Conservation (phyloP, 2,113 vertebrate species). For the Dinomys branickii region DNA sequence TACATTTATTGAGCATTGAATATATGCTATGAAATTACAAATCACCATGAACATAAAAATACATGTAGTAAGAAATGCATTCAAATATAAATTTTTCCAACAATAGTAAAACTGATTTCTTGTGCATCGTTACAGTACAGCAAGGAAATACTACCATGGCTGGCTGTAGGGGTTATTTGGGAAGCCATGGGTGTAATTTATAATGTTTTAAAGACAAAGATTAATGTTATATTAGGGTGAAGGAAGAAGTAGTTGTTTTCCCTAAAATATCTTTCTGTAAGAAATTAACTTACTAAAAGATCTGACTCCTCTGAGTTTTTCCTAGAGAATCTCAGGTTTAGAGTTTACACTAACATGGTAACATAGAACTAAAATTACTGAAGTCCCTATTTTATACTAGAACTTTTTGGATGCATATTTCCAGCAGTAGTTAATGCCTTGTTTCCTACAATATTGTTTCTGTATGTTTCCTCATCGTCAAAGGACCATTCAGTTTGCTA, state of each 20-base stretch:
- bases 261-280: not conserved
- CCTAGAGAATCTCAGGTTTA: not conserved
- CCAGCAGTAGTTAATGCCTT: not conserved
- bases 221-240: not conserved
- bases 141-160: not conserved
- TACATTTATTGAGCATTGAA: not conserved
- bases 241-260: not conserved
- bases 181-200: not conserved
- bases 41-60: not conserved
- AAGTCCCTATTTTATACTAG: not conserved
- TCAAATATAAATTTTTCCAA: not conserved
- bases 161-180: not conserved
- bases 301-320: not conserved
- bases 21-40: not conserved
- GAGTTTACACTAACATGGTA: not conserved
- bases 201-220: not conserved
- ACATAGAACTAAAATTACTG: not conserved
- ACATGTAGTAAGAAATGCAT: not conserved
- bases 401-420: not conserved
- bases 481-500: slow-evolving; percentile 96
- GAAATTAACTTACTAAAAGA: slow-evolving; percentile 26
- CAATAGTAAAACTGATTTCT: not conserved
- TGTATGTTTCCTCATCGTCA: slow-evolving; percentile 60
- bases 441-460: not conserved
- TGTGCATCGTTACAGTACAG: not conserved